Evolutionary conservation across 2,113 vertebrate genomes (phyloP), one percentile per base, ranked within the genome.

Genomic region (Anolis sagrei): DNA sequence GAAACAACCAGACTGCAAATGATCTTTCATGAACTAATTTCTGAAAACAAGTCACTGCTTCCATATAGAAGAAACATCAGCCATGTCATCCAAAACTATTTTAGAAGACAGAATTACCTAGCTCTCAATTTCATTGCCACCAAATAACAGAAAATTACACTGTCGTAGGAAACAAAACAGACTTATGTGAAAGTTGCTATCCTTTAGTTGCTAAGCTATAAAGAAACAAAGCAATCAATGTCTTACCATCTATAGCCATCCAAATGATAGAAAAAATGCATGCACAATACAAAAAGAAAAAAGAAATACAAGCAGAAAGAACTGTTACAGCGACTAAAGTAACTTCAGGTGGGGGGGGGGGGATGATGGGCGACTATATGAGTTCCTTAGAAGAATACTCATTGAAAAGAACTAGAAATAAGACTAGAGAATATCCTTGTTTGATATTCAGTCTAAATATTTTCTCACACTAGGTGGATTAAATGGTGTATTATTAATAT

Each of bases 171-270:
- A 54, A 76, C 66, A 82, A 0, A 87, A 81, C 23, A 5, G 11
- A 69, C 19, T 82, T 29, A 58, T 39, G 4, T 68, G n/a, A 77
- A 84, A 69, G 73, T 51, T 48, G 72, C 0, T 48, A 10, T 2
- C 1, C 48, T 32, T 3, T 7, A 68, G 62, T 81, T 78, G 1
- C 39, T 62, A 81, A 82, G 21, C 36, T 87, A 79, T 1, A 75
- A 87, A 82, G 76, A 44, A 18, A 11, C 0, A 0, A 89, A 86
- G 4, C 3, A 72, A 79, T 54, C 84, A 0, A 19, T 19, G 82
- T 87, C 88, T 93, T 92, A 92, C 89, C 92, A 90, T 95, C 92
- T 94, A 64, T 25, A 87, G 79, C 90, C 84, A 84, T 87, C 93
- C 90, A 88, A 90, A 89, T 7, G 29, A 85, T 27, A 92, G 87